Base-by-base conservation (phyloP, 2,888 invertebrate genomes). In the Hybos culiciformis region DNA sequence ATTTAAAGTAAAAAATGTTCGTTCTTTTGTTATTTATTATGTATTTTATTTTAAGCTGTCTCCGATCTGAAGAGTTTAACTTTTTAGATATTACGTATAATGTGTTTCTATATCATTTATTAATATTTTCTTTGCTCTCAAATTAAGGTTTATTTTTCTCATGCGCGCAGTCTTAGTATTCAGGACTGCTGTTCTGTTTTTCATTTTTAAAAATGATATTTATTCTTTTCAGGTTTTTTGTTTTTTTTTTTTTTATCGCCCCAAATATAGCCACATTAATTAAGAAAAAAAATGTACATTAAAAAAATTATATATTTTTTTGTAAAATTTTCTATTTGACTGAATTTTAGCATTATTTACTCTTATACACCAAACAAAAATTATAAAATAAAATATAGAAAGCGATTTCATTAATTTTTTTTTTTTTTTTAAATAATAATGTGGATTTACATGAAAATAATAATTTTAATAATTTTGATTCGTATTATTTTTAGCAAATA, bases 121-220 rank as follows among this genome's bases (percentile, higher is more conserved):
- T n/a, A n/a, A n/a, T n/a, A n/a, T n/a, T n/a, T n/a, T n/a, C n/a
- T n/a, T n/a, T n/a, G n/a, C n/a, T n/a, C n/a, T n/a, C n/a, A n/a
- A n/a, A n/a, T n/a, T n/a, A n/a, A n/a, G n/a, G n/a, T 17, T 20
- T 11, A 36, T 20, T 42, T 43, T 39, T 56, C 51, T 53, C 73
- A 73, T 73, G 73, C 73, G 68, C 69, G 72, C 74, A 73, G 72
- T 69, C 72, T 58, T 61, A 63, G 72, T 72, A 71, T 70, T 70
- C 66, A 69, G 70, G 72, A 70, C 72, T 73, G 73, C 62, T 62
- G 15, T 32, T 4, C 3, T 32, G 32, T 15, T 32, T 5, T 26
- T 26, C 5, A 17, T 32, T 32, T 32, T 4, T 32, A 11, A 17
- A 20, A 20, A 5, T 36, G 20, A 20, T 7, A 14, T 21, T 21